These are phyloP conservation scores for Scytalopus superciliaris DNA, from an alignment of 2,113 vertebrate genomes.

Conservation along the genomic window DNA sequence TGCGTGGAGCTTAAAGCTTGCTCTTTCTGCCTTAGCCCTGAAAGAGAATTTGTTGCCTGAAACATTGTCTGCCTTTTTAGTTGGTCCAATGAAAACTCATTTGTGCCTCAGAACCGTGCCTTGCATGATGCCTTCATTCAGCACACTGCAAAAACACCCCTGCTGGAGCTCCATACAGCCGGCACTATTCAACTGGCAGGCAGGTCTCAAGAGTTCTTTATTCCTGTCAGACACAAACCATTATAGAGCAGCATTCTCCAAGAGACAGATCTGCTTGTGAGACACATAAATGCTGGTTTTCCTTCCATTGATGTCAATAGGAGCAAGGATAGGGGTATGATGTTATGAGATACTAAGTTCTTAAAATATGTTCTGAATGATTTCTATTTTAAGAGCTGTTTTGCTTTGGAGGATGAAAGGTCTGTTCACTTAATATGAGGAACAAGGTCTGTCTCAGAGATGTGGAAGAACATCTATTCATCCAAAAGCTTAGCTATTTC, in stretches of 20 bases:
- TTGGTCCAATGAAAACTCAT: not conserved
- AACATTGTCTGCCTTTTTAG: not conserved
- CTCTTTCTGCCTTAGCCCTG: not conserved
- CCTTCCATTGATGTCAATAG: slow-evolving; percentile 18
- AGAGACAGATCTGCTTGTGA: slow-evolving; percentile 1
- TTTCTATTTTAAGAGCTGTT: slow-evolving; percentile 57
- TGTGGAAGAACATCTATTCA: slow-evolving; percentile 49
- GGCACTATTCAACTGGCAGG: not conserved
- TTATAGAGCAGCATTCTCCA: not conserved
- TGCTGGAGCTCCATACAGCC: not conserved
- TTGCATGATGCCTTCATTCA: not conserved
- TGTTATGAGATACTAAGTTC: slow-evolving; percentile 40
- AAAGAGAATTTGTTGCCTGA: not conserved
- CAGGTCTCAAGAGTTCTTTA: slow-evolving; percentile 19
- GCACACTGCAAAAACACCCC: not conserved
- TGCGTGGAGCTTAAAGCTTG: not conserved
- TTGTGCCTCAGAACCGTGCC: not conserved
- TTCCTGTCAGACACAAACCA: slow-evolving; percentile 16
- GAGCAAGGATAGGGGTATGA: slow-evolving; percentile 3
- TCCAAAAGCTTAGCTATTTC: slow-evolving; percentile 49
- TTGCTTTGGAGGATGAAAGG: slow-evolving; percentile 58
- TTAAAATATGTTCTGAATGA: slow-evolving; percentile 47
- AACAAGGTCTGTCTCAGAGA: slow-evolving; percentile 59
- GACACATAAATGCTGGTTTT: slow-evolving; percentile 7
- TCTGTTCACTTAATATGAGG: slow-evolving; percentile 50